Conservation (phyloP, 2,888 invertebrate genomes). For the Agonopterix arenella region DNA sequence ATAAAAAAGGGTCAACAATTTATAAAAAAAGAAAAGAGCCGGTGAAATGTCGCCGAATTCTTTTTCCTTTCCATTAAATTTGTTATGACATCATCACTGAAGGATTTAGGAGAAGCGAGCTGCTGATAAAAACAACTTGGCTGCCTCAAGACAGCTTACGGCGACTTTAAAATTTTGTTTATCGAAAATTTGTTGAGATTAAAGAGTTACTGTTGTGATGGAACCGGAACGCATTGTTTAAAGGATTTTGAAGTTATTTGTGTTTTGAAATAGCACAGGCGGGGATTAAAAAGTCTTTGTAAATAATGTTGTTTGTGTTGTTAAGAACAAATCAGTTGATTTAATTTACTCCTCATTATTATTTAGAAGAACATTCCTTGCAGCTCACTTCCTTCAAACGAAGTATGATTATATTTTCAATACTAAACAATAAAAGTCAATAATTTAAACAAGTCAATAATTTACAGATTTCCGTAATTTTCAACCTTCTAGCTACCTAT, state of each 20-base stretch:
- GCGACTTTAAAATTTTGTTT: slow-evolving; percentile 18
- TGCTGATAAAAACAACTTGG: slow-evolving; percentile 20
- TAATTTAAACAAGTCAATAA: too few species aligned
- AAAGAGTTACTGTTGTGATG: slow-evolving; percentile 4
- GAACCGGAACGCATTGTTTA: slow-evolving; percentile 8
- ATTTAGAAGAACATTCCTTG: too few species aligned
- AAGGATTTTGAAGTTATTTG: neutral
- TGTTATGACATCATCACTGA: slow-evolving; percentile 25
- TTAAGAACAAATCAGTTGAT: too few species aligned
- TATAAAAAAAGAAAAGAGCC: slow-evolving; percentile 30
- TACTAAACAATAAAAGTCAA: too few species aligned
- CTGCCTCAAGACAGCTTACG: slow-evolving; percentile 20
- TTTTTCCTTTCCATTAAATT: slow-evolving; percentile 23
- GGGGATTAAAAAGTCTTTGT: too few species aligned
- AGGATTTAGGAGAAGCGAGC: slow-evolving; percentile 21
- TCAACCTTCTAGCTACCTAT: too few species aligned
- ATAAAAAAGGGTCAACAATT: slow-evolving; percentile 56
- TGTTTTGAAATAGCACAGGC: too few species aligned
- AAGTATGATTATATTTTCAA: too few species aligned
- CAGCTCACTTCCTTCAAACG: too few species aligned
- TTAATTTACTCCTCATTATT: too few species aligned
- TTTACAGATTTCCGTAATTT: too few species aligned
- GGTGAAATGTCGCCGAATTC: slow-evolving; percentile 12
- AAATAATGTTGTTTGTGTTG: too few species aligned
- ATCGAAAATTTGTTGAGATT: slow-evolving; percentile 12